Evolutionary conservation across 1,140 invertebrate genomes (phyloP).

Genomic region (Trichonephila inaurata): DNA sequence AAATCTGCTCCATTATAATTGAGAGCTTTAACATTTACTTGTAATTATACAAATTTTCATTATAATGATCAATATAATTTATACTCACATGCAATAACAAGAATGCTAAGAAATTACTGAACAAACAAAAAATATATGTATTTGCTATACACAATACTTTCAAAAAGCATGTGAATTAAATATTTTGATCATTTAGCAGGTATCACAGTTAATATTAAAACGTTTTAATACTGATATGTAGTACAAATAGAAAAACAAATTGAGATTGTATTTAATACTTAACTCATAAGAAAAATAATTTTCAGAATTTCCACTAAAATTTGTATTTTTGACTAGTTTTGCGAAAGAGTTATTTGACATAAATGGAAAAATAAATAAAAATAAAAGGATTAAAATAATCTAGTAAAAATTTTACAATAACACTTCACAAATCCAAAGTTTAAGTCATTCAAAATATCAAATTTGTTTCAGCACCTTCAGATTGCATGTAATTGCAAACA

Average conservation of each 20-base stretch:
- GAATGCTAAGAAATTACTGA: too few species aligned
- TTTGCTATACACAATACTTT: too few species aligned
- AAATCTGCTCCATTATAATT: not conserved
- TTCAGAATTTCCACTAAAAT: not conserved
- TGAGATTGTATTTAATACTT: not conserved
- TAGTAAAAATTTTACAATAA: not conserved
- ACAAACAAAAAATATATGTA: too few species aligned
- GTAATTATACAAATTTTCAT: too few species aligned
- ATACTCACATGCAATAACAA: too few species aligned
- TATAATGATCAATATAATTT: too few species aligned
- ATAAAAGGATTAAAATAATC: not conserved
- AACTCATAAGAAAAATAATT: not conserved
- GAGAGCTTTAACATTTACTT: too few species aligned
- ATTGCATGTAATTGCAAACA: not conserved
- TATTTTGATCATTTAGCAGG: not conserved
- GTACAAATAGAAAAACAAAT: not conserved
- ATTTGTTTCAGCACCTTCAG: not conserved
- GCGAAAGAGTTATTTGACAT: too few species aligned
- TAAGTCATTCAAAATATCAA: not conserved
- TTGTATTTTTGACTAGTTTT: not conserved
- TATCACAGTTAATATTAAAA: constrained; percentile 14
- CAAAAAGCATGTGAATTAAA: not conserved
- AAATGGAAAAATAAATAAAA: not conserved
- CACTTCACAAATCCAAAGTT: not conserved
- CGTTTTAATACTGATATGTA: not conserved